Evolutionary conservation across 2,797 vertebrate species (phyloP).

Genomic region (Rhabdomys pumilio): DNA sequence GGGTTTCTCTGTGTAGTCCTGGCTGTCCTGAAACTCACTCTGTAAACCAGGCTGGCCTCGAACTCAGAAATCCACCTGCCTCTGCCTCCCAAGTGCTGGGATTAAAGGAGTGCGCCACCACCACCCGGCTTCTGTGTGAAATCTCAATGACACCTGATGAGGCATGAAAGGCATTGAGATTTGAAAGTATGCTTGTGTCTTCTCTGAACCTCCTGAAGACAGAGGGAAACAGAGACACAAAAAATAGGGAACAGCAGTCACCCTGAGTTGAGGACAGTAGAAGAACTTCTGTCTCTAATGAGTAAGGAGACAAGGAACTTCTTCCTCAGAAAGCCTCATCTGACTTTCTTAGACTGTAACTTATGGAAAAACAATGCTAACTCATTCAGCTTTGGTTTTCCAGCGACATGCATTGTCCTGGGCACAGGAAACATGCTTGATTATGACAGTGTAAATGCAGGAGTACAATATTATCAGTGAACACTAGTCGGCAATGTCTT

Average conservation of each 20-base stretch:
- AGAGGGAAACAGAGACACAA: not conserved
- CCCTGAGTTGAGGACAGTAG: not conserved
- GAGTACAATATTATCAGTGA: not conserved
- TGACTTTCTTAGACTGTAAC: not conserved
- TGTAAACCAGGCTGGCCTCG: too few relatives aligned
- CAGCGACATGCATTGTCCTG: not conserved
- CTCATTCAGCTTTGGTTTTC: conserved; percentile 10
- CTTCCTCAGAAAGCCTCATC: not conserved
- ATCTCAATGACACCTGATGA: not conserved
- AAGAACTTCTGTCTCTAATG: not conserved
- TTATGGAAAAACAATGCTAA: not conserved
- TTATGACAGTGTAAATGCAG: not conserved
- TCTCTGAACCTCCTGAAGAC: not conserved
- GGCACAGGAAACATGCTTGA: not conserved
- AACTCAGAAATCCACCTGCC: too few relatives aligned
- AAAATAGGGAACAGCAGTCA: not conserved
- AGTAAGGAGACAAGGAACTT: not conserved
- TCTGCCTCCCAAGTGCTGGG: too few relatives aligned
- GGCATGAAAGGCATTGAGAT: not conserved
- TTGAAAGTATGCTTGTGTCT: not conserved
- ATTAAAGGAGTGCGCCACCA: too few relatives aligned
- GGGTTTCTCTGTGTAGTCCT: too few relatives aligned
- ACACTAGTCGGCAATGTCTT: not conserved
- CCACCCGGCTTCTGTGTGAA: too few relatives aligned
- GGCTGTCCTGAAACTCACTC: too few relatives aligned